A percentile compares a stretch with the other conserved stretches of the same genome.
Evolutionary conservation across 53 echinoderm and acorn worm species (phyloP).

Genomic region (Mesocentrotus franciscanus): DNA sequence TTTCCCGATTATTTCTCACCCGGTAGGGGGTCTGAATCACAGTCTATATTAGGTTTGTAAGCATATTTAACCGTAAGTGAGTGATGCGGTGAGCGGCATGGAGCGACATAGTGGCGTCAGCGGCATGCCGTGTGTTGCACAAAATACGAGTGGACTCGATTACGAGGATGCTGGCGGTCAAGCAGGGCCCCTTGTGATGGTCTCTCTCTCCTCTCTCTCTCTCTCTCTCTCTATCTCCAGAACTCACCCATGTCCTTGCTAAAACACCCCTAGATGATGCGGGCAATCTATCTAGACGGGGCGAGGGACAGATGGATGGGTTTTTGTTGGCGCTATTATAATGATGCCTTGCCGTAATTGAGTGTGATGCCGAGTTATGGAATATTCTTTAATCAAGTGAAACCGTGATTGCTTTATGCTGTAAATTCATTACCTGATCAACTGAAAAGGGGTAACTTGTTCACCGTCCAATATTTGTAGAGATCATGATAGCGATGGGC

Average conservation of each 20-base stretch:
- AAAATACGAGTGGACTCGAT: slow-evolving; percentile 1
- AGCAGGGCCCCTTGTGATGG: background rate
- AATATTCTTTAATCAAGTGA: background rate
- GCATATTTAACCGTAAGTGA: slow-evolving; percentile 25
- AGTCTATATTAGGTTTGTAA: slow-evolving; percentile 25
- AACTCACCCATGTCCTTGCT: background rate
- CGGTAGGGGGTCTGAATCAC: background rate
- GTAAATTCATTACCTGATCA: background rate
- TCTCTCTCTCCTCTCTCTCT: background rate
- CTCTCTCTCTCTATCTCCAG: background rate
- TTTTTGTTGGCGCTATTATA: background rate
- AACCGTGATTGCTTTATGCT: background rate
- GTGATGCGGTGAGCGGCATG: slow-evolving; percentile 20
- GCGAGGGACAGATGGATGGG: background rate
- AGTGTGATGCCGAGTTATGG: background rate
- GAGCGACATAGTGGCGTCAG: slow-evolving; percentile 22
- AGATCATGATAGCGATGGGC: background rate
- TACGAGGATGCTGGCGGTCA: slow-evolving; percentile 3
- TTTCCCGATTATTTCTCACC: background rate
- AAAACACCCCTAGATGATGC: slow-evolving; percentile 30
- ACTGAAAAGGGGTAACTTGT: background rate
- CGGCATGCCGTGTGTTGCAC: background rate
- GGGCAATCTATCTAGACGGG: background rate
- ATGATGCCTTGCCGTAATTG: background rate
- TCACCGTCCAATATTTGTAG: background rate